A percentile compares a stretch with the other conserved stretches of the same genome.
Evolutionary conservation across 2,888 invertebrate species (phyloP).

Genomic region (Dryomyza anilis): DNA sequence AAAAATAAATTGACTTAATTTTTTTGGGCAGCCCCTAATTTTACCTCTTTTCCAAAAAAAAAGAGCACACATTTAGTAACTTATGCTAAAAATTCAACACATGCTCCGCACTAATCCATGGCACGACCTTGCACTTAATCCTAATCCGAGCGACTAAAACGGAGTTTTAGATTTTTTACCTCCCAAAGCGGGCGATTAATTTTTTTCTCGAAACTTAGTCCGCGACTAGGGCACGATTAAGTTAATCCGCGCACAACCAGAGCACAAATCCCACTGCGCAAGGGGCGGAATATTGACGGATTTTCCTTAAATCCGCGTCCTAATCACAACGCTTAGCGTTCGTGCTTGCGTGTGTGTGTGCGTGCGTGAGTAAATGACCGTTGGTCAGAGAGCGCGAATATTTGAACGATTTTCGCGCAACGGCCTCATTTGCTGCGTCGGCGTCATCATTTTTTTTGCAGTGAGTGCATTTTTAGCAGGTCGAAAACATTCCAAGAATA

Average conservation of each 20-base stretch:
- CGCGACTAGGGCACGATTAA: slow-evolving; percentile 14
- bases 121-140: neutral
- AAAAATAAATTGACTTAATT: neutral
- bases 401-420: neutral
- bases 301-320: slow-evolving; percentile 50
- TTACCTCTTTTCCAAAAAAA: neutral
- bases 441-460: too few species aligned
- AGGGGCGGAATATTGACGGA: slow-evolving; percentile 52
- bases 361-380: neutral
- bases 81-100: neutral
- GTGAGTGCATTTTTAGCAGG: slow-evolving; percentile 12
- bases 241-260: slow-evolving; percentile 1
- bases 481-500: slow-evolving; percentile 39
- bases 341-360: slow-evolving; percentile 10
- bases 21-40: neutral
- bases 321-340: slow-evolving; percentile 45
- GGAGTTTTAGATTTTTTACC: neutral
- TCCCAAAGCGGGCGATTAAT: slow-evolving; percentile 15
- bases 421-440: neutral
- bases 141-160: neutral
- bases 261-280: neutral
- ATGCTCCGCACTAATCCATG: neutral
- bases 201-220: slow-evolving; percentile 5
- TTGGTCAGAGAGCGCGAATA: neutral
- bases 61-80: neutral